Evolutionary conservation across 2,113 vertebrate genomes (phyloP).

Genomic region (Pao palembangensis): DNA sequence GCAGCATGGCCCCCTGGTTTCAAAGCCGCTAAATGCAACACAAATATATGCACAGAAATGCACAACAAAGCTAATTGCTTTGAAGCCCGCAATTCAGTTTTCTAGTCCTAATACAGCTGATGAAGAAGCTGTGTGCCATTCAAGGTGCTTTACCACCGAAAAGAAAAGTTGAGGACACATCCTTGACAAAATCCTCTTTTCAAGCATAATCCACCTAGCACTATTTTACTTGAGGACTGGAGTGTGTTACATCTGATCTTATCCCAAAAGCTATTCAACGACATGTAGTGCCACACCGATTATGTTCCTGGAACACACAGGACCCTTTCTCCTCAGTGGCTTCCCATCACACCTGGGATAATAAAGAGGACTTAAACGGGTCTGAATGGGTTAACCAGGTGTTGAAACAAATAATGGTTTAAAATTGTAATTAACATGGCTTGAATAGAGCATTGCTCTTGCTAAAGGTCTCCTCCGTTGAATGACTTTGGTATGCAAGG

Average conservation of each 20-base stretch:
- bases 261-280: constrained; percentile 88
- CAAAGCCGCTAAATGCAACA: constrained; percentile 84
- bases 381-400: constrained; percentile 83
- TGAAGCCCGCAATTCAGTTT: constrained; percentile 89
- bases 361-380: constrained; percentile 83
- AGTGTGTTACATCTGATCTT: constrained; percentile 98
- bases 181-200: constrained; percentile 99
- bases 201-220: constrained; percentile 95
- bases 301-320: constrained; percentile 90
- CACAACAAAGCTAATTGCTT: constrained; percentile 95
- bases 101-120: constrained; percentile 92
- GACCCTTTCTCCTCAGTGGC: constrained; percentile 81
- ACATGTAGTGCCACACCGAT: constrained; percentile 86
- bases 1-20: constrained; percentile 87
- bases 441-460: constrained; percentile 78
- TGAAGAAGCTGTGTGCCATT: constrained; percentile 87
- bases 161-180: constrained; percentile 94
- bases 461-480: constrained; percentile 76
- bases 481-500: constrained; percentile 79
- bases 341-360: constrained; percentile 94
- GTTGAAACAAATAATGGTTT: constrained; percentile 84
- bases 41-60: constrained; percentile 98
- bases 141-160: constrained; percentile 81
- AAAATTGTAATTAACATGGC: constrained; percentile 82
- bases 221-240: constrained; percentile 94